These are phyloP conservation scores for Spheniscus humboldti DNA, from an alignment of 2,797 vertebrate species.

Conservation along the genomic window DNA sequence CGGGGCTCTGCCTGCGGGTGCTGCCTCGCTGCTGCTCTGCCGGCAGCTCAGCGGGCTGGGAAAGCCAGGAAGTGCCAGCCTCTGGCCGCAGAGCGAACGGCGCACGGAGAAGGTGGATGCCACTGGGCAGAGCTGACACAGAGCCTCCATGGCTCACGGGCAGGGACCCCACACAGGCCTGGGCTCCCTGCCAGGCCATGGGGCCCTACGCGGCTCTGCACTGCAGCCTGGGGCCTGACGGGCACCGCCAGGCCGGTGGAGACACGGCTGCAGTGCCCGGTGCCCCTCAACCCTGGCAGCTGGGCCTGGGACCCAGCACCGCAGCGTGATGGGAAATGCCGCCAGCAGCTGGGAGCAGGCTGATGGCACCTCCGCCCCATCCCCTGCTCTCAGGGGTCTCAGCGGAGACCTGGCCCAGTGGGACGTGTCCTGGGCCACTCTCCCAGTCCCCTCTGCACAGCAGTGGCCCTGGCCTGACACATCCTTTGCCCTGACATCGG, in stretches of 20 bases:
- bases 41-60: fast-evolving
- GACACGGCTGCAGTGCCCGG: background rate
- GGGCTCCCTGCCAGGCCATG: fast-evolving
- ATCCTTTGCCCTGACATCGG: background rate
- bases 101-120: fast-evolving
- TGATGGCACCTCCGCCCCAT: background rate
- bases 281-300: background rate
- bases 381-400: background rate
- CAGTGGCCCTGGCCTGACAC: background rate
- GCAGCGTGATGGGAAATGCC: fast-evolving
- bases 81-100: fast-evolving
- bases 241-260: background rate
- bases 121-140: background rate
- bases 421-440: background rate
- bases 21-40: background rate
- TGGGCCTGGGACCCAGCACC: background rate
- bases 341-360: background rate
- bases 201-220: background rate
- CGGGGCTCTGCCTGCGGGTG: background rate
- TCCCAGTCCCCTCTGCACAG: background rate
- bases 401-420: fast-evolving
- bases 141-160: background rate
- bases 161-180: background rate
- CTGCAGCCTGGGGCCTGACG: background rate
- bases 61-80: background rate